A percentile compares a stretch with the other conserved stretches of the same genome.
These are phyloP conservation scores for Platycnemis pennipes DNA, from an alignment of 2,888 invertebrate species.

Conservation along the genomic window DNA sequence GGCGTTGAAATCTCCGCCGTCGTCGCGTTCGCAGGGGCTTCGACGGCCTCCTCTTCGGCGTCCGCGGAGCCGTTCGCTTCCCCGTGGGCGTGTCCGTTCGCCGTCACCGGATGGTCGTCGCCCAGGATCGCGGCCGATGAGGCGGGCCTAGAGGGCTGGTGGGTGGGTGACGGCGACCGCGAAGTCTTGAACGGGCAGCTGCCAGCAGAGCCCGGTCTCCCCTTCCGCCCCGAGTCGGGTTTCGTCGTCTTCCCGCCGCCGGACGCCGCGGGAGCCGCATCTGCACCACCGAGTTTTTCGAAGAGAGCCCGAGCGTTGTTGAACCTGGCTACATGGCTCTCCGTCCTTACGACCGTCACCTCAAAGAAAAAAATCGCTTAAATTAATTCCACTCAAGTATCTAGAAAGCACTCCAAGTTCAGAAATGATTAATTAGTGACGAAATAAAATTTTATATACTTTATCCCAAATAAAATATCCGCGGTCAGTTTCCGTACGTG, in stretches of 20 bases:
- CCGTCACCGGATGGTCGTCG: constrained; percentile 48
- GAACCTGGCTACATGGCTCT: constrained; percentile 94
- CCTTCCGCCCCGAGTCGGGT: constrained; percentile 82
- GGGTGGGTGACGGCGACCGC: constrained; percentile 78
- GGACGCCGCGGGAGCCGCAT: constrained; percentile 74
- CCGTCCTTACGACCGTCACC: constrained; percentile 90
- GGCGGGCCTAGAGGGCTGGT: constrained; percentile 71
- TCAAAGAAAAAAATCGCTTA: constrained; percentile 77
- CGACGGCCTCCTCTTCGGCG: constrained; percentile 12
- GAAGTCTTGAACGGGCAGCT: constrained; percentile 82
- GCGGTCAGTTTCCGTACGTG: too few species aligned
- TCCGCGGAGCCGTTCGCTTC: constrained; percentile 43
- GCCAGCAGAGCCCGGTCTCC: constrained; percentile 84
- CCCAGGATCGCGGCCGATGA: constrained; percentile 43
- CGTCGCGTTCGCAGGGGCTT: background rate
- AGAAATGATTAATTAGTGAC: too few species aligned
- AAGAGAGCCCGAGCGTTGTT: constrained; percentile 95
- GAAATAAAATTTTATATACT: too few species aligned
- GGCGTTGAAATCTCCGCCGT: background rate
- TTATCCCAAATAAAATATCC: too few species aligned
- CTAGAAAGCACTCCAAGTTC: too few species aligned
- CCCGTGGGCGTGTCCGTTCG: constrained; percentile 55
- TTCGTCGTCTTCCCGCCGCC: constrained; percentile 76
- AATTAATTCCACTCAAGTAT: constrained; percentile 71
- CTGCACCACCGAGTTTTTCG: constrained; percentile 92